Conservation (phyloP, 2,888 invertebrate species). For the Adineta ricciae region DNA sequence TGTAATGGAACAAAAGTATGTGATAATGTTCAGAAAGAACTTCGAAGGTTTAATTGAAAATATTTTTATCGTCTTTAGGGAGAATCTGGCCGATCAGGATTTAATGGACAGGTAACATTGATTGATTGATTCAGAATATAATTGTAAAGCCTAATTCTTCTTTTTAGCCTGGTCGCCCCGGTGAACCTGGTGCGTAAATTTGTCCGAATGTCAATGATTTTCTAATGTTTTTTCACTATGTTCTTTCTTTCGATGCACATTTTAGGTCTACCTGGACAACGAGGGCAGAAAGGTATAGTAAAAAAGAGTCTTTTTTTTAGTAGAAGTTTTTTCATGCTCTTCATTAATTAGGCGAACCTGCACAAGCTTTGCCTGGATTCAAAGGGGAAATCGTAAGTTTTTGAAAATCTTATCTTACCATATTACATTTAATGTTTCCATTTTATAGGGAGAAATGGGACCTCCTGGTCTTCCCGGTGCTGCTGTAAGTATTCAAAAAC, state of each 20-base stretch:
- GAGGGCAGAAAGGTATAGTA: background rate
- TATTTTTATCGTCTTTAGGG: constrained; percentile 19
- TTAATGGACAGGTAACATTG: constrained; percentile 16
- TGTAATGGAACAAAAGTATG: constrained; percentile 33
- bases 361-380: constrained; percentile 16
- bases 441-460: constrained; percentile 19
- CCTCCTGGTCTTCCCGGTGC: constrained; percentile 27
- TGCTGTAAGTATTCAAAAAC: constrained; percentile 1
- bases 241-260: background rate
- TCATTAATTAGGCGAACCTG: background rate
- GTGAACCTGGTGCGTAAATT: constrained; percentile 6
- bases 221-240: background rate
- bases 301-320: background rate
- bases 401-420: background rate
- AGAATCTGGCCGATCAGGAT: constrained; percentile 11
- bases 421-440: background rate
- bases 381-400: constrained; percentile 15
- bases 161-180: background rate
- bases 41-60: background rate
- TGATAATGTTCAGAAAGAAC: background rate
- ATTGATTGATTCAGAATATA: background rate
- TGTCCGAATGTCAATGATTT: background rate
- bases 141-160: background rate
- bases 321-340: background rate
- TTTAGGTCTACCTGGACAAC: background rate